Evolutionary conservation across 2,113 vertebrate genomes (phyloP), one percentile per base, ranked within the genome.

Genomic region (Tenebrosternarchus preto): DNA sequence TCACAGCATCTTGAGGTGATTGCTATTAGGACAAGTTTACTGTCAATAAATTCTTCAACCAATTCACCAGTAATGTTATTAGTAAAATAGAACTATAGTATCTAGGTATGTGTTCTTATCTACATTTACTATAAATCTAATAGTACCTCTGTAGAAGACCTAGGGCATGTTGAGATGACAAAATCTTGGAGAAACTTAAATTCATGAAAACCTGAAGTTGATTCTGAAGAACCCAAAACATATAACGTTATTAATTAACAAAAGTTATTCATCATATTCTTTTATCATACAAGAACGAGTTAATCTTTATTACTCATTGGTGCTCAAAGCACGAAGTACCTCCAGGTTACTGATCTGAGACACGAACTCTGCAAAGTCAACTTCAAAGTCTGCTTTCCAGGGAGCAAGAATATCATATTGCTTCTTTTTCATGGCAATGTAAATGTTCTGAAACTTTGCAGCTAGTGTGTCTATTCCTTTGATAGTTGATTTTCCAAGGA

Each of bases 391-490:
- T 78, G 84, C 84, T 82, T 88, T 90, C 39, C 86, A 88, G 79
- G 90, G 93, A 85, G 93, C 92, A 76, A 96, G 90, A 60, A 94
- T 90, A 20, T 96, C 92, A 81, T 94, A 93, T 3, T 90, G 90
- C 68, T 90, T 95, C 82, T 92, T 94, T 88, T 94, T 93, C 84
- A 96, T 80, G 22, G 82, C 91, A 69, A 91, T 88, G 84, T 89
- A 91, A 29, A 94, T 87, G 73, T 87, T 93, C 85, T 87, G 91
- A 88, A 95, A 95, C 82, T 94, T 92, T 83, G 90, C 88, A 84
- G 94, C 92, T 80, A 95, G 75, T 71, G 75, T 81, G 80, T 95
- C 94, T 86, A 95, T 92, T 24, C 95, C 94, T 87, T 95, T 94
- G 0, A 96, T 92, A 20, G 93, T 91, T 61, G 93, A 95, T 75